Evolutionary conservation across 2,113 vertebrate species (phyloP), one percentile per base, ranked within the genome.

Genomic region (Oryzias melastigma): DNA sequence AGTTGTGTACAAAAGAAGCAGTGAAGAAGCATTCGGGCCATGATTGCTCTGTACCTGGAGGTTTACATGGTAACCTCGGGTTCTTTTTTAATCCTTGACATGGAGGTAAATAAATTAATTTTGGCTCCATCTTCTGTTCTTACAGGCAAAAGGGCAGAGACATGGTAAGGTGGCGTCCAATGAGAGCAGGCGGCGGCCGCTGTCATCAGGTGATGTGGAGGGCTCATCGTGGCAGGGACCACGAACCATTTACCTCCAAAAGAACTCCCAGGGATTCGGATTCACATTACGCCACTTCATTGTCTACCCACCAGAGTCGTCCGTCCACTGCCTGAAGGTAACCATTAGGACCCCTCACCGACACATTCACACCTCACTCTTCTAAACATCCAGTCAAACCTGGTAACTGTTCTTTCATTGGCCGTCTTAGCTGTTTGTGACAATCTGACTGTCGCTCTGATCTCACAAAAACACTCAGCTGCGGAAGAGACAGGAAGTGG

Each of bases 281-380:
- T 99, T 99, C 89, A 98, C 95, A 27, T 86, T 98, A n/a, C 94
- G 96, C 0, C 97, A 99, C 83, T 98, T 99, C 88, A 98, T 99
- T 14, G 95, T 99, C 52, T 99, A 98, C 87, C 97, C 97, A 0
- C 96, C 97, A 0, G 95, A 96, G 73, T 95, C 96, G 0, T 91
- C 93, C 0, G 81, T 95, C 59, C 92, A 94, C 73, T 76, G 73
- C 58, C 35, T 92, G 65, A 95, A 95, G 94, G 97, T 98, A 87
- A 42, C 40, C 3, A 14, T 44, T 16, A 12, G 35, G 35, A 25
- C 19, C 52, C n/a, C 19, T 14, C 4, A 10, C 15, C 13, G 49
- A 17, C 7, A 13, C 29, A 5, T 7, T 51, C 13, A 16, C 25
- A 22, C 5, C 12, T 51, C 7, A 24, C 35, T 35, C 16, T 51